Conservation (phyloP, 2,797 vertebrate genomes). For the Sebastes wilsoni region DNA sequence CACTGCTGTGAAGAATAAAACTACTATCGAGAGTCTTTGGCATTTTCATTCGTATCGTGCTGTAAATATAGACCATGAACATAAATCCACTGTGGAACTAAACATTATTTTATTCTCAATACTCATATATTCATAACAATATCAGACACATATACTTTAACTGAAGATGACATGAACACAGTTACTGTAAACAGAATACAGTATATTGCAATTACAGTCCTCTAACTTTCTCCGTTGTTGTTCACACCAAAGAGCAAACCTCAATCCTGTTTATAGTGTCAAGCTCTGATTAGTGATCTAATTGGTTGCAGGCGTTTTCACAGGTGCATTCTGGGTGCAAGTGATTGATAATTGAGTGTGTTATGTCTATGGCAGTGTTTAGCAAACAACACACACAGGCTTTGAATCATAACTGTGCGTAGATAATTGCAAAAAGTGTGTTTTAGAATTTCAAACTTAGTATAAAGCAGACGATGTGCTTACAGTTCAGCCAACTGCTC, state of each 20-base stretch:
- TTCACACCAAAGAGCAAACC: background rate
- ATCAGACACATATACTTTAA: fast-evolving
- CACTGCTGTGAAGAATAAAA: background rate
- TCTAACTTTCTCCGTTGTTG: background rate
- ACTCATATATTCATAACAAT: background rate
- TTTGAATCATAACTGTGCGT: background rate
- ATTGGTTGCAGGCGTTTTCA: background rate
- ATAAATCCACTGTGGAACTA: background rate
- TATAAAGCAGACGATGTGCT: background rate
- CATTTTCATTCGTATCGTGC: background rate
- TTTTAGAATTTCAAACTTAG: background rate
- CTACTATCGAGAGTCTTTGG: background rate
- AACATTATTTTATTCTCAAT: background rate
- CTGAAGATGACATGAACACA: background rate
- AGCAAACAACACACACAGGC: background rate
- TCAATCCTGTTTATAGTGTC: background rate
- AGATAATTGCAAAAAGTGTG: background rate
- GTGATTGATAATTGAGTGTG: background rate
- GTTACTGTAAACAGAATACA: background rate
- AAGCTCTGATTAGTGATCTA: background rate
- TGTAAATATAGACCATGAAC: background rate
- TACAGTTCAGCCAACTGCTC: background rate
- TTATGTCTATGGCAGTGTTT: background rate
- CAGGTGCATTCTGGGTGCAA: background rate
- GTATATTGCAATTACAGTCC: background rate